Conservation (phyloP, 2,113 vertebrate genomes). For the Trichechus manatus region DNA sequence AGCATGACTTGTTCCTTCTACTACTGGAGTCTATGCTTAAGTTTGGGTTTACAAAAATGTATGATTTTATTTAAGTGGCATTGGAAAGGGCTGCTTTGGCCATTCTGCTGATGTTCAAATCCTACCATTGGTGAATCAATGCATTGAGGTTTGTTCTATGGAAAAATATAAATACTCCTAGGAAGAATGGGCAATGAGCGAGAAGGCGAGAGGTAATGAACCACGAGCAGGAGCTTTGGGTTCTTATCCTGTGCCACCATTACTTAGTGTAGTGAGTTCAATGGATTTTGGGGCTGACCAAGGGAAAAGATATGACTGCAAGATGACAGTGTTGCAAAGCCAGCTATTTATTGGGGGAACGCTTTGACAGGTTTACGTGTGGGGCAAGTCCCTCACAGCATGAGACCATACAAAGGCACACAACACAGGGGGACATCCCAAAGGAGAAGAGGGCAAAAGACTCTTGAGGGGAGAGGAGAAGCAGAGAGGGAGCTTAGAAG, state of each 20-base stretch:
- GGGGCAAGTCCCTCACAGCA: too few relatives aligned
- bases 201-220: neutral
- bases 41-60: neutral
- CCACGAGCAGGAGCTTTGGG: neutral
- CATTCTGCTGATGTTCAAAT: neutral
- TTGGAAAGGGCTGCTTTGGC: neutral
- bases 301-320: too few relatives aligned
- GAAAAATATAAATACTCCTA: neutral
- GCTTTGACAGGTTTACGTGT: too few relatives aligned
- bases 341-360: too few relatives aligned
- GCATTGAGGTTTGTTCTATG: neutral
- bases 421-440: too few relatives aligned
- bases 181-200: neutral
- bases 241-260: fast-evolving
- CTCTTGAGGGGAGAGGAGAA: too few relatives aligned
- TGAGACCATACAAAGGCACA: too few relatives aligned
- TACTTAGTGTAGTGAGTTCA: neutral
- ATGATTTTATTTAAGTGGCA: neutral
- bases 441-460: too few relatives aligned
- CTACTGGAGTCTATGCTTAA: neutral
- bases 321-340: too few relatives aligned
- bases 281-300: too few relatives aligned
- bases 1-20: neutral
- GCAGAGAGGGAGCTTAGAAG: too few relatives aligned
- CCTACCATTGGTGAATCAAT: neutral